Base-by-base conservation (phyloP, 2,888 invertebrate species). In the Euproctis similis region DNA sequence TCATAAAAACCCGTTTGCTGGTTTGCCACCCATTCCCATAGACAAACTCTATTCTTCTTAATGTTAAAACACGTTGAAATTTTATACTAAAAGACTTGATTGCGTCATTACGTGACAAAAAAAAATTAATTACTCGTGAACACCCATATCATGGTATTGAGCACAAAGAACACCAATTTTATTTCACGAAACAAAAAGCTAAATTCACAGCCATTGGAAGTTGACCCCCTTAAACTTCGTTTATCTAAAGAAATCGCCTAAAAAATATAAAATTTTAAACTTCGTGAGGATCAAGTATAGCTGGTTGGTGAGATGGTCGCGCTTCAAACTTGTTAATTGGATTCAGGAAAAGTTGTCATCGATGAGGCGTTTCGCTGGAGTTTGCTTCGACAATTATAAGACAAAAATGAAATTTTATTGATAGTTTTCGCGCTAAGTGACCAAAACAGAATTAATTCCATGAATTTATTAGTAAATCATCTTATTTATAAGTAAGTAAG, bases 321-420 rank as follows among this genome's bases (percentile, higher is more conserved):
- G 39, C 42, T 26, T 28, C 19, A 33, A 51, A 49, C 53, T 51
- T 48, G 8, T 39, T 50, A 50, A 50, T 50, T 50, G 52, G 49
- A 47, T 50, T 48, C 43, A n/a, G n/a, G 34, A 34, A 47, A 51
- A 48, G 43, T 50, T 48, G 21, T 32, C 43, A 48, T 51, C 51
- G 49, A 50, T 50, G 45, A 46, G 36, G 36, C 36, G 24, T 34
- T 47, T 25, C 40, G 38, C 35, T 37, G 44, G 45, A 31, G 43
- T 43, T 23, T 24, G 18, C 16, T 14, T 14, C 28, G 31, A 14
- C 32, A 39, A 40, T 34, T 36, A 30, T 22, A 22, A 35, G 12
- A 34, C 27, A 24, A 32, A 29, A 36, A 36, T n/a, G n/a, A n/a
- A n/a, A n/a, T n/a, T 51, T 51, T 45, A 37, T 27, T 16, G 7